Evolutionary conservation across 1,140 invertebrate genomes (phyloP), one percentile per base, ranked within the genome.

Genomic region (Medauroidea extradentata): DNA sequence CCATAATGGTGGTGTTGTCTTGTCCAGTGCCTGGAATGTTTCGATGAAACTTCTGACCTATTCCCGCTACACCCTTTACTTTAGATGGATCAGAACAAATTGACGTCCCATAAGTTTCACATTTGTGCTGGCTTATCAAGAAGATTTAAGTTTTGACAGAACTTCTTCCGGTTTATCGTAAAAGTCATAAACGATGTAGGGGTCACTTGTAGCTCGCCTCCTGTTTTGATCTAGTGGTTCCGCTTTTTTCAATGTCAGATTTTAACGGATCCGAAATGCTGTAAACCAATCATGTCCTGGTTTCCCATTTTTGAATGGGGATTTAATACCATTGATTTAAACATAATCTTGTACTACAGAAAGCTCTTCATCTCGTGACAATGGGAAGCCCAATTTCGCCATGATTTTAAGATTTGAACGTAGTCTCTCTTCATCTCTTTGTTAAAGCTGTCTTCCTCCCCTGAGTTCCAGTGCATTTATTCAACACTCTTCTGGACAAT

Each of bases 121-220:
- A 63, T 63, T 38, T 56, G 46, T 3, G 24, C 23, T 13, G 62
- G 64, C 53, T 52, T 57, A 54, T 61, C 34, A 61, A 53, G 25
- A 4, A 65, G 21, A 21, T 64, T n/a, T 50, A 9, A 64, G 56
- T 9, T 53, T 44, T 34, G 44, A 34, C 3, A 65, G 42, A 8
- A 41, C 19, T 8, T 49, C 58, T 1, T 53, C 11, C 14, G 51
- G 52, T 13, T 48, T 16, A 0, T 64, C 51, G 43, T 57, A 65
- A 18, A 64, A 65, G 2, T 53, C 43, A 58, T 65, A 64, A 19
- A 65, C 61, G 13, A 61, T 57, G 56, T 62, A 65, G 5, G 58
- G 64, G 41, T 65, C 62, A 58, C 42, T 54, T 8, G 44, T 57
- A 24, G 38, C 29, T 43, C 29, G 18, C 7, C n/a, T 21, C 34